phyloP scores from a whole-genome alignment of 2,113 vertebrate genomes.

The Mustela nigripes region DNA sequence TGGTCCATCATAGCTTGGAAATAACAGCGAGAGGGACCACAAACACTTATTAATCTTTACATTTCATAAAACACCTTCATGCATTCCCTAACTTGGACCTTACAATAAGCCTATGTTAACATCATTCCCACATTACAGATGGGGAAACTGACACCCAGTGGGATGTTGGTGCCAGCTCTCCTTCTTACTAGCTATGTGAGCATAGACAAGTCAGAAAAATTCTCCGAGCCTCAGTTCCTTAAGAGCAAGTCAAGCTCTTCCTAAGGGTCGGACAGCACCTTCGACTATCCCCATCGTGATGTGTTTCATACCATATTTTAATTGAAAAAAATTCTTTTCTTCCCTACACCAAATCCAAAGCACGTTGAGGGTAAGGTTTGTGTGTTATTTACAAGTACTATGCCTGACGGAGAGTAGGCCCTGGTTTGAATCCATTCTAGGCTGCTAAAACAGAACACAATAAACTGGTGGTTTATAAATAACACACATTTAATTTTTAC shows the following conservation, averaged over 20 bases:
- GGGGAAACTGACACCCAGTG: neutral
- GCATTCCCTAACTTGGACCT: neutral
- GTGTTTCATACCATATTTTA: neutral
- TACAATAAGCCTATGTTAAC: neutral
- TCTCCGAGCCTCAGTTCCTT: neutral
- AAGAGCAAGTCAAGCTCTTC: neutral
- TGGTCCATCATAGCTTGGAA: neutral
- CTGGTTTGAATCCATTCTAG: neutral
- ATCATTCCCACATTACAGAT: neutral
- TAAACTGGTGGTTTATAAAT: neutral
- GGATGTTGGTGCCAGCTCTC: neutral
- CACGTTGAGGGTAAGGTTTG: neutral
- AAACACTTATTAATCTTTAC: neutral
- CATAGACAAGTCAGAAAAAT: neutral
- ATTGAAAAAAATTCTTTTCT: neutral
- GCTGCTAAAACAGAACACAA: neutral
- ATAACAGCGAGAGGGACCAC: neutral
- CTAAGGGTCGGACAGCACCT: neutral
- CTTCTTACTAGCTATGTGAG: neutral
- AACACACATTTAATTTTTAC: neutral
- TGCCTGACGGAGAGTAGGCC: neutral
- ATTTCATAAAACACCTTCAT: neutral
- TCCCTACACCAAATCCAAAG: neutral
- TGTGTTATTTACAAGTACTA: neutral
- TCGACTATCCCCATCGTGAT: too few relatives aligned